These are phyloP conservation scores for Eupithecia centaureata DNA, from an alignment of 2,888 invertebrate species.

Conservation along the genomic window DNA sequence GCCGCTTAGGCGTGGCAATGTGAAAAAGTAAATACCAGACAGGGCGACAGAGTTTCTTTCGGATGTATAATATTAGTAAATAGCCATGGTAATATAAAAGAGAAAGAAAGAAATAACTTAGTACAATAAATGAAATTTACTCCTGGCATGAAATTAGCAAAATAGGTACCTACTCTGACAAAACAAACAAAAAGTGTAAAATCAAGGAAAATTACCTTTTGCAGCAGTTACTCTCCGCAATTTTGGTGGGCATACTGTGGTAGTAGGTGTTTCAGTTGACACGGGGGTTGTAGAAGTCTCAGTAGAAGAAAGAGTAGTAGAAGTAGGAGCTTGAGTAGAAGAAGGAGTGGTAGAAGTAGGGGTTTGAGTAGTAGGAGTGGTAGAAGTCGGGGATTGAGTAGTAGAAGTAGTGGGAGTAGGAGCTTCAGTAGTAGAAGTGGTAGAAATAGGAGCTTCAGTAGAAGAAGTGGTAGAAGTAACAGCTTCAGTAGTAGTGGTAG, in stretches of 20 bases:
- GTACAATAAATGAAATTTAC: too few relatives aligned
- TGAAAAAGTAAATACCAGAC: background rate
- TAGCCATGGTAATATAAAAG: too few relatives aligned
- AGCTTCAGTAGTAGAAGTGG: conserved; percentile 36
- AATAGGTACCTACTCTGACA: too few relatives aligned
- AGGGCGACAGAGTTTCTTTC: background rate
- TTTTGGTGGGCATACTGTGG: background rate
- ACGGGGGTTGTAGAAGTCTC: background rate
- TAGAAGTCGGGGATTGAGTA: background rate
- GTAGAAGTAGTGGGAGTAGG: conserved; percentile 23
- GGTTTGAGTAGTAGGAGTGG: background rate
- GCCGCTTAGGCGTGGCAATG: background rate
- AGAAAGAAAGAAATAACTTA: too few relatives aligned
- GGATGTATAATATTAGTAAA: background rate
- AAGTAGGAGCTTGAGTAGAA: conserved; percentile 5
- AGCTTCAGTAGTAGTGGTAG: background rate
- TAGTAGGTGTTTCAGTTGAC: background rate
- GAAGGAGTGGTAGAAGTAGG: background rate
- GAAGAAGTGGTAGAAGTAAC: conserved; percentile 1
- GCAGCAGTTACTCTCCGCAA: background rate
- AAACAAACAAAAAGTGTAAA: too few relatives aligned
- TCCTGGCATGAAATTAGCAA: too few relatives aligned
- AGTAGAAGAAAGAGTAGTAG: background rate
- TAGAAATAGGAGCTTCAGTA: background rate
- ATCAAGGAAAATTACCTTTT: background rate